phyloP scores from a whole-genome alignment of 2,888 invertebrate species.

The Thymelicus lineola region DNA sequence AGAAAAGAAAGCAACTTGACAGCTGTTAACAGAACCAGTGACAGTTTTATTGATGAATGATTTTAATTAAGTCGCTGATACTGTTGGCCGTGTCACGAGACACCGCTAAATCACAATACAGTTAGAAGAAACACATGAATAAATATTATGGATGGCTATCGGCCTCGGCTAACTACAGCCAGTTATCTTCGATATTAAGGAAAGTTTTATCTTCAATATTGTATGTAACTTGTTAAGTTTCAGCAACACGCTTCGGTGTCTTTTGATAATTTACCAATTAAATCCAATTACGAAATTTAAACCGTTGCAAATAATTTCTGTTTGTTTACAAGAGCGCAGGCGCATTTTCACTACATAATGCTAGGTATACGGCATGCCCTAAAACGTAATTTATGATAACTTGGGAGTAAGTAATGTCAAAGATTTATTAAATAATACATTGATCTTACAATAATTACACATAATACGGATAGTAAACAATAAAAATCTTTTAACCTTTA shows the following conservation, averaged over 20 bases:
- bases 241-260: too few relatives aligned
- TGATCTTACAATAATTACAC: neutral
- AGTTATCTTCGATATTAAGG: neutral
- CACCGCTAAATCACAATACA: slow-evolving; percentile 34
- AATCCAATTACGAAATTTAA: too few relatives aligned
- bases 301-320: neutral
- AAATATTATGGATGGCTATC: neutral
- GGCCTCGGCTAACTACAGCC: neutral
- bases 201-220: neutral
- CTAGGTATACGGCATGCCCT: too few relatives aligned
- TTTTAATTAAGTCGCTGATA: slow-evolving; percentile 31
- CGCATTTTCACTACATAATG: neutral
- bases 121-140: slow-evolving; percentile 24
- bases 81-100: slow-evolving; percentile 21
- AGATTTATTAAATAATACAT: slow-evolving; percentile 13
- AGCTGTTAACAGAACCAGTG: slow-evolving; percentile 24
- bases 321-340: neutral
- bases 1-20: slow-evolving; percentile 2
- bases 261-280: too few relatives aligned
- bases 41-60: slow-evolving; percentile 36
- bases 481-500: too few relatives aligned
- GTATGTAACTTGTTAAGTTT: too few relatives aligned
- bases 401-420: neutral
- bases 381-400: slow-evolving; percentile 12
- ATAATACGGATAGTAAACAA: too few relatives aligned